Base-by-base conservation (phyloP, 2,888 invertebrate species). In the Dastarcus helophoroides region DNA sequence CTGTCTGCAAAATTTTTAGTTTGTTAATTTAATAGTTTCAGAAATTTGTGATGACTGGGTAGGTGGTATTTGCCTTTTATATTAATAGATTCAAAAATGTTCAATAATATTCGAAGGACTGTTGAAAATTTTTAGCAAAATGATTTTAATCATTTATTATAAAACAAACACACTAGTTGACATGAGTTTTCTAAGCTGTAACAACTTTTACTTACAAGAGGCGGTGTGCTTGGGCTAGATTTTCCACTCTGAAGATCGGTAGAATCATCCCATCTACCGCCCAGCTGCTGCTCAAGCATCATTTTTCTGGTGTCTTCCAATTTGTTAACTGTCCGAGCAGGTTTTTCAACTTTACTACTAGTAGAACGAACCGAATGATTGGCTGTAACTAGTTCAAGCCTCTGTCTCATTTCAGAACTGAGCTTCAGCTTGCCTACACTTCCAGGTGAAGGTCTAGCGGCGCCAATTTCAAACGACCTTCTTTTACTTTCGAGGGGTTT, bases 341-440 rank as follows among this genome's bases (percentile, higher is more conserved):
- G 69, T 38, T 76, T 76, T 43, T 85, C 83, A 1, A 54, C 47
- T 12, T 76, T 76, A 9, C 81, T 80, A 4, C 80, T 73, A 7
- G 82, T 81, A 1, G 76, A 79, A 12, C 88, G 68, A 0, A 89
- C 79, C 2, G 86, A 88, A 56, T 89, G 88, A 46, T 83, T 85
- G 0, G 88, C 83, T 0, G 89, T 90, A 0, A 90, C 88, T 54
- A 82, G 75, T 56, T 91, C 91, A 36, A 91, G 57, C 39, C 90
- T 71, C 50, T 86, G 83, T 8, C 88, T 72, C 90, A 91, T 91
- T 63, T 91, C 90, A 0, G 85, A 83, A 51, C 88, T 89, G 5
- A 91, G 71, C 48, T 89, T 84, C 1, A 91, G 60, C 56, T 91
- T 91, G 0, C 91, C 90, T 3, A 91, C 83, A 52, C 86, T 88